phyloP scores from a whole-genome alignment of 2,888 invertebrate species.

The Sicus ferrugineus region DNA sequence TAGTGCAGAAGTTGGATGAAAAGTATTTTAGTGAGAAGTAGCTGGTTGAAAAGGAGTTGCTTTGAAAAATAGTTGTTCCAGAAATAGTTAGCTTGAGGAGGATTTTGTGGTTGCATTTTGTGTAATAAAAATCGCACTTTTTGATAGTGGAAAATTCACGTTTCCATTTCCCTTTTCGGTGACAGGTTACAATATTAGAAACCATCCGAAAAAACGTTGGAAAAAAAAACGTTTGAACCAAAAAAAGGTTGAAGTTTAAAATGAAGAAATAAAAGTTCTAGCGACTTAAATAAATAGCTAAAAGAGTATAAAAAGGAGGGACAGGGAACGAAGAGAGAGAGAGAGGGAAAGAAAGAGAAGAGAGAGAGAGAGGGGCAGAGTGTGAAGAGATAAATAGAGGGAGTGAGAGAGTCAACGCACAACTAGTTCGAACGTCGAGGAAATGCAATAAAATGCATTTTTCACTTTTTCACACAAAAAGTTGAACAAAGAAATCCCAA shows the following conservation, averaged over 20 bases:
- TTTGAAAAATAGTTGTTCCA: too few relatives aligned
- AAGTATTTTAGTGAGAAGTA: too few relatives aligned
- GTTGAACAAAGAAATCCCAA: neutral
- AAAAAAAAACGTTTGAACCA: neutral
- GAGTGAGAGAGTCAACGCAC: neutral
- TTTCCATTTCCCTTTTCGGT: constrained; percentile 4
- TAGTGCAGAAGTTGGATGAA: too few relatives aligned
- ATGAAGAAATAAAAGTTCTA: neutral
- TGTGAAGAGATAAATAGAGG: neutral
- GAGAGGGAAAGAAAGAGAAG: neutral
- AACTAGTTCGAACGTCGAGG: neutral
- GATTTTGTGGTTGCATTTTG: too few relatives aligned
- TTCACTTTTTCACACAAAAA: neutral
- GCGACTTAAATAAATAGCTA: neutral
- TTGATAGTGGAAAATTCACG: neutral
- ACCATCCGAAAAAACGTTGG: neutral
- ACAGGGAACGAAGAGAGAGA: neutral
- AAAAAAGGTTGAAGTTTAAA: too few relatives aligned
- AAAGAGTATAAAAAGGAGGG: neutral
- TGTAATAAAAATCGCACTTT: too few relatives aligned
- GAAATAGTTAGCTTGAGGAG: too few relatives aligned
- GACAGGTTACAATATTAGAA: neutral
- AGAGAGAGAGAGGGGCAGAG: neutral
- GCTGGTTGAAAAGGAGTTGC: too few relatives aligned
- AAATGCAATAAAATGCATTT: constrained; percentile 9